Base-by-base conservation (phyloP, 2,888 invertebrate species). In the Hirtodrosophila cameraria region DNA sequence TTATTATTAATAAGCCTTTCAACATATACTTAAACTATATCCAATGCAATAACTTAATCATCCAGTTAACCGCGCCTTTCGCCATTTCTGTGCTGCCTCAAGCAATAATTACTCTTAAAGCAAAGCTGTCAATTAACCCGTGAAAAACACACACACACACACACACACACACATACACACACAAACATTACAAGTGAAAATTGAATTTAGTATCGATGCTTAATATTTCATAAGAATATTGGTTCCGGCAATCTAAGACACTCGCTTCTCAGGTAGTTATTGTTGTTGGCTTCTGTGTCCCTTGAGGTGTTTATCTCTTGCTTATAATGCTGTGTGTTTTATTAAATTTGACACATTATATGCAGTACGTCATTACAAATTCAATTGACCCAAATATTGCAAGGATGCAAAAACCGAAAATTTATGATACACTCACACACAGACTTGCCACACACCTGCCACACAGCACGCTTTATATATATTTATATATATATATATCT, bases 351-450 rank as follows among this genome's bases (percentile, higher is more conserved):
- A 62, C 79, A 75, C 73, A 73, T 77, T 61, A 42, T 58, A 55
- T 71, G 58, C 53, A 41, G 59, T 52, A 43, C 52, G 39, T 71
- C 59, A 74, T 75, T 74, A 57, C 61, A 68, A 80, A 79, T 80
- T 76, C 80, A 78, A 80, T 83, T 85, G 87, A 85, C 79, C 80
- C 49, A 75, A 83, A 85, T 83, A 71, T 49, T 36, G 39, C 58
- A 46, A 49, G 36, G 25, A 71, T 54, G 60, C n/a, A 61, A 63
- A 31, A 52, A 43, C 28, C 49, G 27, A 50, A 55, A 74, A 52
- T 57, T 28, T 42, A 49, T 45, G 53, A 42, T 25, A 57, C 35
- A 55, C 12, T 33, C 15, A 53, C 36, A 31, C 15, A 36, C 13
- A 35, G 20, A 43, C 16, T 9, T 11, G 23, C 11, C 11, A 15